Conservation (phyloP, 2,888 invertebrate genomes). For the Hermodice carunculata region DNA sequence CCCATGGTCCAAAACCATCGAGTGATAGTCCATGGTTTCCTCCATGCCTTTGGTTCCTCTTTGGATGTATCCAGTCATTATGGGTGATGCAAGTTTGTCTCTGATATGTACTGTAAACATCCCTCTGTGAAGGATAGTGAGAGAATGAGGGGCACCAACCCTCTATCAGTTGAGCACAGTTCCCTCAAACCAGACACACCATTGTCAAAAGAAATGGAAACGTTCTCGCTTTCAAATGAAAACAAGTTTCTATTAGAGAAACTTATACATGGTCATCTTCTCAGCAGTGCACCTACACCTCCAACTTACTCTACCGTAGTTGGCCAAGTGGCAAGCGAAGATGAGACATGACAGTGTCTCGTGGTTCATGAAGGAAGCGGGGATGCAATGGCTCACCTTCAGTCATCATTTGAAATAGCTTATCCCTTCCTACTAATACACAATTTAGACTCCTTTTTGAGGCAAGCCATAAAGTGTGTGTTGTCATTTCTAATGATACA, state of each 20-base stretch:
- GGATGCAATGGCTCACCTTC: not conserved
- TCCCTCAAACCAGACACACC: slow-evolving; percentile 10
- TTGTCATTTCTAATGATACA: no score
- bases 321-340: slow-evolving; percentile 1
- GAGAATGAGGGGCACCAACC: slow-evolving; percentile 1
- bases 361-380: slow-evolving; percentile 3
- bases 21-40: not conserved
- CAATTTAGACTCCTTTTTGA: slow-evolving; percentile 5
- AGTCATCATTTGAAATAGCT: slow-evolving; percentile 19
- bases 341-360: slow-evolving; percentile 4
- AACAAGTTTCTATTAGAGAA: slow-evolving; percentile 22
- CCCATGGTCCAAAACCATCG: slow-evolving; percentile 1
- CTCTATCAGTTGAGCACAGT: slow-evolving; percentile 15
- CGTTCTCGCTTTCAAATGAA: slow-evolving; percentile 6
- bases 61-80: slow-evolving; percentile 1
- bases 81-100: slow-evolving; percentile 23
- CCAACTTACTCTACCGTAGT: no score
- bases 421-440: slow-evolving; percentile 10
- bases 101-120: slow-evolving; percentile 17
- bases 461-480: no score
- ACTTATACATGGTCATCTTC: slow-evolving; percentile 12
- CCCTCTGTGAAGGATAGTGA: slow-evolving; percentile 17
- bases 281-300: not conserved
- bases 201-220: slow-evolving; percentile 3
- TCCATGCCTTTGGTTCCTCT: not conserved